Conservation (phyloP, 92 coral and sea anemone genomes). For the Blastomussa wellsi region DNA sequence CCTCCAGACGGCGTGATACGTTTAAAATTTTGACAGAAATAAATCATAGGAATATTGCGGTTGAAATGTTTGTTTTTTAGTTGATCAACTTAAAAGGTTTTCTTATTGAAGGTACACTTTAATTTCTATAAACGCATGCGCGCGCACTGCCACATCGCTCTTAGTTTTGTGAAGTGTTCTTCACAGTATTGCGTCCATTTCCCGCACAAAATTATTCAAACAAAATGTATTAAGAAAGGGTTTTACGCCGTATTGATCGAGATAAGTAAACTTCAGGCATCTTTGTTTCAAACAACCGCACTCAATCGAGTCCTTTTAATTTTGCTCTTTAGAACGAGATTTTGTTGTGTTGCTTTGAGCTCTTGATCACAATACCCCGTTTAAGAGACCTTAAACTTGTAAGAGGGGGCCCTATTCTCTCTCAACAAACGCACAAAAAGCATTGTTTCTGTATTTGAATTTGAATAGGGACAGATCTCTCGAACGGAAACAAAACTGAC, state of each 20-base stretch:
- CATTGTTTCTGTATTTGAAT: constrained; percentile 68
- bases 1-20: constrained; percentile 18
- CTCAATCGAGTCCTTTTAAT: constrained; percentile 27
- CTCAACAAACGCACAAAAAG: constrained; percentile 64
- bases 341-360: constrained; percentile 22
- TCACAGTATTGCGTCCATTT: background rate
- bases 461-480: constrained; percentile 62
- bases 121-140: constrained; percentile 15
- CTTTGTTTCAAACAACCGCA: constrained; percentile 30
- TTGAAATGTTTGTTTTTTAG: constrained; percentile 36
- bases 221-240: constrained; percentile 31
- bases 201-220: constrained; percentile 16
- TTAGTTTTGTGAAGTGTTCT: background rate
- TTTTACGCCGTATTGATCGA: constrained; percentile 21
- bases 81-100: constrained; percentile 28
- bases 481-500: constrained; percentile 65
- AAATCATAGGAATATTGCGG: constrained; percentile 21
- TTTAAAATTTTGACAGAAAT: constrained; percentile 4
- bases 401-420: constrained; percentile 55
- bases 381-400: constrained; percentile 46
- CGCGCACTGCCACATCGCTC: background rate
- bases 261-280: constrained; percentile 47
- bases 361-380: constrained; percentile 26
- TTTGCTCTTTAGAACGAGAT: constrained; percentile 13
- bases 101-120: constrained; percentile 6